Conservation (phyloP, 1,140 invertebrate species). For the Tribolium castaneum region DNA sequence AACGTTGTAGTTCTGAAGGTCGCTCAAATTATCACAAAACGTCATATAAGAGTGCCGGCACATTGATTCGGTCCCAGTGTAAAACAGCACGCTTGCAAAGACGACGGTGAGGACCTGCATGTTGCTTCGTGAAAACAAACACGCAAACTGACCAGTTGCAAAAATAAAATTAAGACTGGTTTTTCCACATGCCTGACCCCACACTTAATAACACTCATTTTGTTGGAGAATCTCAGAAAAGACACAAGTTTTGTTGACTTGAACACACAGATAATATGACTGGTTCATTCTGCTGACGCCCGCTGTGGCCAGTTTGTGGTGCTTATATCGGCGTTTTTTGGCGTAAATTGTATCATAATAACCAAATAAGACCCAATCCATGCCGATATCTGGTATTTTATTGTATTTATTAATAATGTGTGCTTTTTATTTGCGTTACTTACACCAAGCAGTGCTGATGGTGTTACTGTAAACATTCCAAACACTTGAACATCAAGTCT, state of each 20-base stretch:
- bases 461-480: neutral
- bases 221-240: too few species aligned
- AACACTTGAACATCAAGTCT: neutral
- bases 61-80: neutral
- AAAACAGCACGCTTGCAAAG: neutral
- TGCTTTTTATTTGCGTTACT: neutral
- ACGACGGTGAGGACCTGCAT: too few species aligned
- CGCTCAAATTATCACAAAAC: neutral
- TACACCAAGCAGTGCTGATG: neutral
- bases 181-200: too few species aligned
- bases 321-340: neutral
- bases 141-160: too few species aligned
- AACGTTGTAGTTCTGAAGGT: neutral
- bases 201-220: too few species aligned
- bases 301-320: too few species aligned
- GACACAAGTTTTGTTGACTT: too few species aligned
- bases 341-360: neutral
- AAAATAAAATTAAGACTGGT: too few species aligned
- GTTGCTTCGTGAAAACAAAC: too few species aligned
- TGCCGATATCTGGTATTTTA: neutral
- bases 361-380: neutral
- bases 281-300: too few species aligned
- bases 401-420: neutral
- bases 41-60: slow-evolving; percentile 7
- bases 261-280: too few species aligned